Evolutionary conservation across 2,113 vertebrate species (phyloP).

Genomic region (Alethe diademata): DNA sequence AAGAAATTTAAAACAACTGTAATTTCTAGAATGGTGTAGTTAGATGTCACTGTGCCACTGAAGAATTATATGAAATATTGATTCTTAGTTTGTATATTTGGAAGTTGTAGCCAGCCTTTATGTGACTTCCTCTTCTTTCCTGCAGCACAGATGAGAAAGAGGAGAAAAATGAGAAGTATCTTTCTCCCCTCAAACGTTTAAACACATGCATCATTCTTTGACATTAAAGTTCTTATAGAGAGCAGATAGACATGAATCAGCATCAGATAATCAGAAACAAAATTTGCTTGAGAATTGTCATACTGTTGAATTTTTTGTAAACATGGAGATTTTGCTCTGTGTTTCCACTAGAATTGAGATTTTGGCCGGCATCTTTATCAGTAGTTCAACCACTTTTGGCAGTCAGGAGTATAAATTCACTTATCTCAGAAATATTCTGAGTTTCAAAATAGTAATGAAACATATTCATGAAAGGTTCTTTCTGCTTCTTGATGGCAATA

Average conservation of each 20-base stretch:
- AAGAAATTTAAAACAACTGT: neutral
- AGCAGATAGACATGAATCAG: neutral
- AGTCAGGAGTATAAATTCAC: neutral
- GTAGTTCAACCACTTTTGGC: neutral
- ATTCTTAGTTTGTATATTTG: neutral
- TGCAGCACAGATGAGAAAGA: neutral
- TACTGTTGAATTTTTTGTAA: neutral
- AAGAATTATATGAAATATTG: neutral
- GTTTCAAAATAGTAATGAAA: neutral
- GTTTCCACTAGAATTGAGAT: neutral
- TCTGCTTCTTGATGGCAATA: neutral
- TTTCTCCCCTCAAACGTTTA: neutral
- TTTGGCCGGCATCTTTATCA: neutral
- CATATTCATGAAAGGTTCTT: neutral
- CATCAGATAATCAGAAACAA: neutral
- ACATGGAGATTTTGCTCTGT: neutral
- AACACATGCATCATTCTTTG: neutral
- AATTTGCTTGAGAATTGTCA: neutral
- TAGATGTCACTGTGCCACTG: neutral
- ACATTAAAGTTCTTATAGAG: neutral
- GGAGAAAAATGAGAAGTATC: neutral
- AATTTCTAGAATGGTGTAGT: neutral
- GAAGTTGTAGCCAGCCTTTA: neutral
- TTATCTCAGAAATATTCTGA: neutral
- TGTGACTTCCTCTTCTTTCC: neutral